phyloP scores from a whole-genome alignment of 2,797 vertebrate genomes.

The Vultur gryphus region DNA sequence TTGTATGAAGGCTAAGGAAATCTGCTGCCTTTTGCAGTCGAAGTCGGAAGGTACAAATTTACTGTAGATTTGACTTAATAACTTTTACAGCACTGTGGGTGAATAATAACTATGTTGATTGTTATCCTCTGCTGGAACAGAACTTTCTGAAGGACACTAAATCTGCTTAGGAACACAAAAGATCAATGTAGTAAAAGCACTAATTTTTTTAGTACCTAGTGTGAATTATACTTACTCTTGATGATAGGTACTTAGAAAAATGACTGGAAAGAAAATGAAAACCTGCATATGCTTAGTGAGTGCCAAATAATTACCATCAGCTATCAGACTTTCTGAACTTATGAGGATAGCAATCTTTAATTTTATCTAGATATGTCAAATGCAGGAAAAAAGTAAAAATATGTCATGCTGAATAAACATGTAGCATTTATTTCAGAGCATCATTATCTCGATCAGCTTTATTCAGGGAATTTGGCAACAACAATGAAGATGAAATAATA shows the following conservation, averaged over 20 bases:
- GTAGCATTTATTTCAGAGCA: conserved; percentile 3
- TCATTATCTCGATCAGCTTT: conserved; percentile 24
- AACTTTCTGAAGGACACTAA: background rate
- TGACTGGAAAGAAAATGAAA: background rate
- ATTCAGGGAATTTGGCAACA: conserved; percentile 39
- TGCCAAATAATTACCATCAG: background rate
- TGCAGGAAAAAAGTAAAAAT: background rate
- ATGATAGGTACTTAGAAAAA: background rate
- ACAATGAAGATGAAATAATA: conserved; percentile 64
- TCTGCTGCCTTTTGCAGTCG: background rate
- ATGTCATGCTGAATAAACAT: conserved; percentile 24
- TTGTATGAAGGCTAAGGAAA: background rate
- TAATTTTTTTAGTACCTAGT: background rate
- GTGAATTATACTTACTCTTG: background rate
- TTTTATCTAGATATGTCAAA: background rate
- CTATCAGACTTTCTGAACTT: background rate
- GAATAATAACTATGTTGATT: background rate
- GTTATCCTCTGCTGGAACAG: background rate
- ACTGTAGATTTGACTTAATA: background rate
- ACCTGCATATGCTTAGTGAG: background rate
- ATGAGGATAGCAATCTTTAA: background rate
- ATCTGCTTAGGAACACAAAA: background rate
- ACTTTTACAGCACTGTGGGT: background rate
- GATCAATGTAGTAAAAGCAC: background rate
- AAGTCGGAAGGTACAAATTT: background rate